These are phyloP conservation scores for Pangasianodon gigas DNA, from an alignment of 2,113 vertebrate genomes.

Conservation along the genomic window DNA sequence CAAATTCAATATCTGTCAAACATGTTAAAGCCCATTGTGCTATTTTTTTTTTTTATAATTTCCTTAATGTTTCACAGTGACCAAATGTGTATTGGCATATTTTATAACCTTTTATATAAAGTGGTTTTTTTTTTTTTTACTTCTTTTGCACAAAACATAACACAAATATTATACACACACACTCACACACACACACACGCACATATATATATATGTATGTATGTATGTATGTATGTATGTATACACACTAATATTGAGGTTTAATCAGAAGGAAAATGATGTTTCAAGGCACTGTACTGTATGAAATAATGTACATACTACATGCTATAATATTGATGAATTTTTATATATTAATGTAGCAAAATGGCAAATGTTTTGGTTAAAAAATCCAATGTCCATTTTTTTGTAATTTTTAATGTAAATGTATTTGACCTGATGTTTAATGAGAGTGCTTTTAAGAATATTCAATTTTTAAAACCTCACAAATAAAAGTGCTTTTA, in stretches of 20 bases:
- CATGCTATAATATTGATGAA: not conserved
- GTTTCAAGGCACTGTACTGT: not conserved
- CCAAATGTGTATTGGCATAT: not conserved
- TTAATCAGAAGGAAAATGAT: not conserved
- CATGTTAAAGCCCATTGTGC: not conserved
- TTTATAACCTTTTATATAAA: not conserved
- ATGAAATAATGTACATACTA: conserved; percentile 2
- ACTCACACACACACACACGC: too few relatives aligned
- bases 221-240: too few relatives aligned
- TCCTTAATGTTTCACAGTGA: not conserved
- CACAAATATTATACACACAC: not conserved
- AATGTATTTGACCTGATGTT: conserved; percentile 45
- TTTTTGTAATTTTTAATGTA: conserved; percentile 49
- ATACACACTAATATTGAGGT: not conserved
- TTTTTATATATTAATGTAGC: not conserved
- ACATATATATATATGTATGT: too few relatives aligned
- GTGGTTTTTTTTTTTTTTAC: not conserved
- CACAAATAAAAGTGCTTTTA: conserved; percentile 52
- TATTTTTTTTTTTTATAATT: not conserved
- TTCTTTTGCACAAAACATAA: not conserved
- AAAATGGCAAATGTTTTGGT: not conserved
- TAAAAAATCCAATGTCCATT: not conserved
- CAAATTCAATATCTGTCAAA: not conserved
- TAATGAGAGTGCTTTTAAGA: conserved; percentile 44
- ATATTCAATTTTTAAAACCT: conserved; percentile 43